Base-by-base conservation (phyloP, 2,113 vertebrate species). In the Cebidichthys violaceus region DNA sequence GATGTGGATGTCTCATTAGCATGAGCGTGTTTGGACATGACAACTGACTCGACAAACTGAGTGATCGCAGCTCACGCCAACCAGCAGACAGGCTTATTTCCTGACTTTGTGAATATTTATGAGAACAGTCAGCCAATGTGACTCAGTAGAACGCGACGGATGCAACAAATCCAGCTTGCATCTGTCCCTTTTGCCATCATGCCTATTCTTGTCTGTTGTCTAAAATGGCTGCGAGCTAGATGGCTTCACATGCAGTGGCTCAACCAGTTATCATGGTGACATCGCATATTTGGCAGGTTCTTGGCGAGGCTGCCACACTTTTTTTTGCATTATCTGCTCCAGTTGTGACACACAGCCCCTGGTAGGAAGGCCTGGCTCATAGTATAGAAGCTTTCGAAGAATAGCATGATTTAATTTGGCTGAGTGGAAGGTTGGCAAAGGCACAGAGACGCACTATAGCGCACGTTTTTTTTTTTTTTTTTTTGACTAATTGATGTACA, bases 221-320 rank as follows among this genome's bases (percentile, higher is more conserved):
- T 77, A 68, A 89, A 74, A 83, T 84, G 85, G 75, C 86, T 86
- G 70, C 81, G 70, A 60, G 82, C 72, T 27, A 57, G 39, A 65
- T 60, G 75, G n/a, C 62, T 82, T 70, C 57, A 75, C 59, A 77
- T 80, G 29, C 39, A 54, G 50, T 3, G 54, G 70, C 75, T 66
- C 55, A 18, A 41, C 50, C 71, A 70, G 39, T 82, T 79, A 79
- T 75, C 62, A 62, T 24, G 9, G 54, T 79, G 73, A 77, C 81
- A 52, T 60, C 4, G 8, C 78, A 20, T 45, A 78, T 79, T 57
- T 81, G 79, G 62, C 85, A 87, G 73, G 47, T 88, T 88, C 71
- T 75, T 92, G 81, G 81, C 47, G 11, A 45, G 65, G 50, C 15
- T 5, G 62, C 65, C 65, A 14, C 50, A 7, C 13, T n/a, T 62